A percentile compares a stretch with the other conserved stretches of the same genome.
These are phyloP conservation scores for Sigmodon hispidus DNA, from an alignment of 2,113 vertebrate species.

Conservation along the genomic window DNA sequence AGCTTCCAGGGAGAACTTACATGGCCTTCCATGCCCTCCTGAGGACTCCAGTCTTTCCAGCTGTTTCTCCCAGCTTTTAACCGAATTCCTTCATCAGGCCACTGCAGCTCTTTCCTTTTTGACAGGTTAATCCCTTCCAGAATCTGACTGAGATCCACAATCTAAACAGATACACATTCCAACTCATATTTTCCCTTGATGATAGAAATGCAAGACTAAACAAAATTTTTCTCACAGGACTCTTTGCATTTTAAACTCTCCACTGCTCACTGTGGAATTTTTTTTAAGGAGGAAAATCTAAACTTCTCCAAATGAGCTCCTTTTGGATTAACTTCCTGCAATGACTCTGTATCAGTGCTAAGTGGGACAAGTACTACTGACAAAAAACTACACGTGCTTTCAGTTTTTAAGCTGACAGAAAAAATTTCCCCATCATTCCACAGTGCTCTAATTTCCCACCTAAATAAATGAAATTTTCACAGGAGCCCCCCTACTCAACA, in stretches of 20 bases:
- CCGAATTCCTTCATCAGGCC: slow-evolving; percentile 96
- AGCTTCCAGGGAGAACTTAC: slow-evolving; percentile 86
- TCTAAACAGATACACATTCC: slow-evolving; percentile 85
- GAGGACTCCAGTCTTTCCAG: slow-evolving; percentile 99
- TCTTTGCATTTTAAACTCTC: slow-evolving; percentile 10
- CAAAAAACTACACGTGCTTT: neutral
- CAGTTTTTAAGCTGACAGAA: neutral
- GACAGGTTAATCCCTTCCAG: slow-evolving; percentile 97
- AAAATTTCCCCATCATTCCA: neutral
- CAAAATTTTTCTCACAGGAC: slow-evolving; percentile 1
- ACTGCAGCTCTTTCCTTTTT: slow-evolving; percentile 98
- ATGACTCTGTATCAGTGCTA: neutral
- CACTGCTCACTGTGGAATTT: neutral
- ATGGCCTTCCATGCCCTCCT: slow-evolving; percentile 99
- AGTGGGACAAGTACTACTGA: neutral
- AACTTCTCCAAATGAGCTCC: neutral
- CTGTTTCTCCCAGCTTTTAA: slow-evolving; percentile 96
- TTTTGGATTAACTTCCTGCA: neutral
- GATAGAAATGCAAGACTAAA: slow-evolving; percentile 13
- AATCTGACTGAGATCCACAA: slow-evolving; percentile 94
- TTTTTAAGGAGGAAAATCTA: neutral
- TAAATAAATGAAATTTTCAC: neutral
- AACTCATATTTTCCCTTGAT: slow-evolving; percentile 52
- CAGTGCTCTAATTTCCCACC: neutral
- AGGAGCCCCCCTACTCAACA: neutral